Conservation (phyloP, 2,888 invertebrate species). For the Drosophila antonietae region DNA sequence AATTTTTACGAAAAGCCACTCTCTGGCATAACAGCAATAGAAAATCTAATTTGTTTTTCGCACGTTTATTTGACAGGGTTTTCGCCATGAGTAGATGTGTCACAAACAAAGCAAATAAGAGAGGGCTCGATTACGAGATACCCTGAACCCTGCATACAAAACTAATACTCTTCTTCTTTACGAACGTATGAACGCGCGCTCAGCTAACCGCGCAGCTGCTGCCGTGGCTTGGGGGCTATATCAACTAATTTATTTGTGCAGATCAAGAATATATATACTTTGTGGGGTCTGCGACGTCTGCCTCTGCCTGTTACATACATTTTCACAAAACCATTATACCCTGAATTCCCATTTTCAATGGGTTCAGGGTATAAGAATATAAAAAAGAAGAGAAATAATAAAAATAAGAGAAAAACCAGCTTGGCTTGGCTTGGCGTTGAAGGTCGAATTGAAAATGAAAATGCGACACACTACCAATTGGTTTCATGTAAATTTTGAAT, state of each 20-base stretch:
- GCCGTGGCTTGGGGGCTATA: too few species aligned
- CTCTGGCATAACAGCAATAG: constrained; percentile 18
- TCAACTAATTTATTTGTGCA: too few species aligned
- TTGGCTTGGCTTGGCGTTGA: constrained; percentile 31
- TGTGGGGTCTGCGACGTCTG: too few species aligned
- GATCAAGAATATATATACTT: too few species aligned
- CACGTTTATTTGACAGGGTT: constrained; percentile 26
- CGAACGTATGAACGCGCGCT: too few species aligned
- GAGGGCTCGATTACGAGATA: too few species aligned
- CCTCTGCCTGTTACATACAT: too few species aligned
- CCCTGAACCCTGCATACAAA: too few species aligned
- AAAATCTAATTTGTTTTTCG: constrained; percentile 48
- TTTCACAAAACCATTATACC: too few species aligned
- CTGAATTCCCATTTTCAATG: too few species aligned
- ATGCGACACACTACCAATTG: constrained; percentile 56
- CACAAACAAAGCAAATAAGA: not conserved
- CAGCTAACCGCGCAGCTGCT: too few species aligned
- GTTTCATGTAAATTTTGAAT: constrained; percentile 46
- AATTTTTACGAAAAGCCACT: constrained; percentile 13
- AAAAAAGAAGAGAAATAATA: not conserved
- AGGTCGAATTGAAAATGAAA: constrained; percentile 60
- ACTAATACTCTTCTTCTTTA: too few species aligned
- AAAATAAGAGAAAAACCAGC: constrained; percentile 24
- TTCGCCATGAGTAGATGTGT: constrained; percentile 34
- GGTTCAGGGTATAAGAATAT: not conserved